Evolutionary conservation across 1,140 invertebrate genomes (phyloP), one percentile per base, ranked within the genome.

Genomic region (Leptopilina boulardi): DNA sequence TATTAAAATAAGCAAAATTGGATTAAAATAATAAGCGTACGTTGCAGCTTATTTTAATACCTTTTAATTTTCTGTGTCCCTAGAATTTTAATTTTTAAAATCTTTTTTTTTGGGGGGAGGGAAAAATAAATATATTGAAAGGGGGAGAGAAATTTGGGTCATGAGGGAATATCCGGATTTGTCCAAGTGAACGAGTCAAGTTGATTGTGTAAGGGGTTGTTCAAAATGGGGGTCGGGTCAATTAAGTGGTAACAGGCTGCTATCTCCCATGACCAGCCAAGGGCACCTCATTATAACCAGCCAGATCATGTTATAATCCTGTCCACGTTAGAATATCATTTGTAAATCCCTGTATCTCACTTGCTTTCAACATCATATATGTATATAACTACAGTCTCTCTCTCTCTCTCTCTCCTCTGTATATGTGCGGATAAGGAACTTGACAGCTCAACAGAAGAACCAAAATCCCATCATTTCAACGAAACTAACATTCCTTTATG

Each of bases 291-390:
- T 66, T 66, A 66, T 66, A 30, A 34, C 59, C 23, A 66, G 23
- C 59, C 59, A 66, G 59, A 66, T 34, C 23, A 66, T 30, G 59
- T 66, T 66, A 66, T 66, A 66, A 66, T 66, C 59, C 59, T 30
- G 59, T 66, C 26, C 59, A 30, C 26, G 59, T 66, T 66, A 66
- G 23, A 66, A 66, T 66, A 66, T 66, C 59, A 66, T 66, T 66
- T 66, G 13, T 30, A 66, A 30, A 66, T 66, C 59, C 26, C 59
- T 66, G 23, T 66, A 26, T 66, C 59, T 66, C 59, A 4, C 54
- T 59, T 21, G 19, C 59, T 66, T 30, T 66, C 26, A 30, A 15
- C 23, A 30, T 66, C 9, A 38, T 9, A 38, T 38, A 38, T 38
- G 9, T 9, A 38, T 38, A 38, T 9, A 30, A 30, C 59, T 30